A percentile compares a stretch with the other conserved stretches of the same genome.
These are phyloP conservation scores for Oppia nitens DNA, from an alignment of 1,140 invertebrate genomes.

Conservation along the genomic window DNA sequence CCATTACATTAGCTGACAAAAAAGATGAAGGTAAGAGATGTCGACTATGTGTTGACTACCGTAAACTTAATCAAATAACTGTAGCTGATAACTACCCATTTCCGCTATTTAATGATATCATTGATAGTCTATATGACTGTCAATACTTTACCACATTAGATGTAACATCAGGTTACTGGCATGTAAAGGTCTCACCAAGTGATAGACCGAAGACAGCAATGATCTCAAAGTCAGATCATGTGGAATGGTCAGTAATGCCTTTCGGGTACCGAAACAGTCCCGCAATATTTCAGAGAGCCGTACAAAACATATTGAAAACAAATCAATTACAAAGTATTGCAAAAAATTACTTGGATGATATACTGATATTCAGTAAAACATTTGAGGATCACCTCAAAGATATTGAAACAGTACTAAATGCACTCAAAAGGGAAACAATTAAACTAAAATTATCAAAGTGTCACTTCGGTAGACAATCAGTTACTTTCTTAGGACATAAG, in stretches of 20 bases:
- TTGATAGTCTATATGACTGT: constrained; percentile 22
- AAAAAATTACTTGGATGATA: constrained; percentile 16
- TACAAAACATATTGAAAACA: constrained; percentile 24
- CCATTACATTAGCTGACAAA: constrained; percentile 20
- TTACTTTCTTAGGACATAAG: constrained; percentile 15
- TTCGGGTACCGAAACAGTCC: constrained; percentile 22
- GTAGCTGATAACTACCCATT: constrained; percentile 34
- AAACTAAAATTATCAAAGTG: constrained; percentile 16
- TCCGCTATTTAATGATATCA: constrained; percentile 30
- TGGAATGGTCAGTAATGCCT: constrained; percentile 12
- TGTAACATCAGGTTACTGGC: constrained; percentile 9
- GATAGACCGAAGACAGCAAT: constrained; percentile 26
- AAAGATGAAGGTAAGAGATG: constrained; percentile 17
- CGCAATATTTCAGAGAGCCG: constrained; percentile 29
- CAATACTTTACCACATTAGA: constrained; percentile 27
- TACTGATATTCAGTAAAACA: constrained; percentile 16
- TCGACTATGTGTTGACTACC: constrained; percentile 32
- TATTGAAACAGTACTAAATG: constrained; percentile 1
- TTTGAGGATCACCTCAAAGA: constrained; percentile 18
- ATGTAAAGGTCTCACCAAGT: constrained; percentile 21
- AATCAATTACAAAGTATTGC: background rate
- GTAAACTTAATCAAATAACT: constrained; percentile 30
- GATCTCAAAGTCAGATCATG: constrained; percentile 5
- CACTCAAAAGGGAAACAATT: constrained; percentile 2
- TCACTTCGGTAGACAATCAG: constrained; percentile 3